Percentiles rank a stretch among this genome's conserved stretches.
These are phyloP conservation scores for Catharus fuscescens DNA, from an alignment of 2,113 vertebrate species.

Conservation along the genomic window DNA sequence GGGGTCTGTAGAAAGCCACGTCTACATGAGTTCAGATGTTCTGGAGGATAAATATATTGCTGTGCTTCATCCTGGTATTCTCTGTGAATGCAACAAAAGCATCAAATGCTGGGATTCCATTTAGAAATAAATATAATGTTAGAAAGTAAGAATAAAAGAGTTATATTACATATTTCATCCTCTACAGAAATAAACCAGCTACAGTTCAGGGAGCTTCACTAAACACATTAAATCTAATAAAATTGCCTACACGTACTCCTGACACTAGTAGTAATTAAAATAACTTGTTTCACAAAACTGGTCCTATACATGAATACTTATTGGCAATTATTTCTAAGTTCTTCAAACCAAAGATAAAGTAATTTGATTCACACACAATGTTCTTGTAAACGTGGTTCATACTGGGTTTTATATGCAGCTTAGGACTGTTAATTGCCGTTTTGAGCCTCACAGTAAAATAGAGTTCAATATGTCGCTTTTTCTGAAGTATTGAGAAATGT, in stretches of 20 bases:
- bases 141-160: constrained; percentile 54
- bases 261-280: constrained; percentile 82
- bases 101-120: constrained; percentile 18
- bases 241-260: constrained; percentile 76
- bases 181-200: constrained; percentile 69
- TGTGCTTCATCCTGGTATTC: not conserved
- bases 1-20: not conserved
- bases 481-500: constrained; percentile 75
- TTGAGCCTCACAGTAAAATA: constrained; percentile 78
- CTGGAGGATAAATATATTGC: not conserved
- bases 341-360: constrained; percentile 83
- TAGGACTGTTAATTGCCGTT: constrained; percentile 82
- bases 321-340: constrained; percentile 85
- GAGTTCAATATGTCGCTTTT: constrained; percentile 80
- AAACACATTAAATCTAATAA: constrained; percentile 79
- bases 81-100: not conserved
- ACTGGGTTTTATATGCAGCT: constrained; percentile 78
- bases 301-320: constrained; percentile 83
- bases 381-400: constrained; percentile 78
- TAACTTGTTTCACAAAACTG: constrained; percentile 81
- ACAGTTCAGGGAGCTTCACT: constrained; percentile 73
- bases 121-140: constrained; percentile 40
- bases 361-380: constrained; percentile 84
- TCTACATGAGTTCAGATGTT: not conserved
- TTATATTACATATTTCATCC: constrained; percentile 63